Evolutionary conservation across 2,113 vertebrate genomes (phyloP), one percentile per base, ranked within the genome.

Genomic region (Lagopus muta): DNA sequence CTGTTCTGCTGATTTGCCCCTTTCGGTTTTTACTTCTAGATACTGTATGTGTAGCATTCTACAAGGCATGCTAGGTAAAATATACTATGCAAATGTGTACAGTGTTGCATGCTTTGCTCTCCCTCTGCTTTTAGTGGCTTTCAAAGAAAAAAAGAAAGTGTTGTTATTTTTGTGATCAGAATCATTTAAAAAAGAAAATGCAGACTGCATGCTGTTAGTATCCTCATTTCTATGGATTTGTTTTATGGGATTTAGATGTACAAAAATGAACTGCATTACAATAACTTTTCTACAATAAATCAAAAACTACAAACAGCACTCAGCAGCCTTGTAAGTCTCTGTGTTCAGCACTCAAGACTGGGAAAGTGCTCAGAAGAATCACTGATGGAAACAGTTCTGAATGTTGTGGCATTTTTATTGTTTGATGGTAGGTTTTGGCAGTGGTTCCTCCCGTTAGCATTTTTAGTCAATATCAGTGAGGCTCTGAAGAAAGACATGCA

Each of bases 61-160:
- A 97, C 98, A 95, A 98, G 98, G 98, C 98, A 98, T 98, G 98
- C 98, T 98, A 98, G 98, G 97, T 98, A 98, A 97, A 96, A 97
- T 97, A 98, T 98, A 98, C 98, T 99, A 99, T 99, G 98, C 98
- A 99, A 98, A 98, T 97, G 98, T 98, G 97, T 98, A 98, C 97
- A 98, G 97, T 98, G 98, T 97, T 98, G 98, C 98, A 99, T 99
- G 98, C 97, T 97, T 97, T 97, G 96, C 97, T 97, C 96, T 98
- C 97, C 98, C 96, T 98, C 97, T 97, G 98, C 98, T 98, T 98
- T 97, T 97, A 97, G 97, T 98, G 98, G 98, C 98, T 98, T 98
- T 96, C 97, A 90, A 94, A 96, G 92, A 88, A 96, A 96, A 96
- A 96, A 93, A 94, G 27, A 86, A 92, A 92, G 96, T 98, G 97